These are phyloP conservation scores for Falco columbarius DNA, from an alignment of 2,797 vertebrate species.

Conservation along the genomic window DNA sequence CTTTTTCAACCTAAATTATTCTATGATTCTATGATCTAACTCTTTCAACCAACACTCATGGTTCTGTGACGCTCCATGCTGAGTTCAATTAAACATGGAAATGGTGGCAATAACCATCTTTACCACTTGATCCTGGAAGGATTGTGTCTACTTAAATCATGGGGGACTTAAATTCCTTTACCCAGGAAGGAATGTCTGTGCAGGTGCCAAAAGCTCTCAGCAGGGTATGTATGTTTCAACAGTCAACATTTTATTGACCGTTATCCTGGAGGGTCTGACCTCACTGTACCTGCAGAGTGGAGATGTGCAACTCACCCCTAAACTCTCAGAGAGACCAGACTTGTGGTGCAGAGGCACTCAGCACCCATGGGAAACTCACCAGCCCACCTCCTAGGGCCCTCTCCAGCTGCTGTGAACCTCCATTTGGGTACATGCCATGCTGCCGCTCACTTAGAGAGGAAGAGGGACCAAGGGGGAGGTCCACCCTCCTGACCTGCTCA, in stretches of 20 bases:
- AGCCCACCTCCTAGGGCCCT: neutral
- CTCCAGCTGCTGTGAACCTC: neutral
- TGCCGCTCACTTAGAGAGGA: neutral
- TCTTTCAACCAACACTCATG: neutral
- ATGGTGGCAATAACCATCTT: neutral
- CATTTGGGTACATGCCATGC: neutral
- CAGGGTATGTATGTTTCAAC: neutral
- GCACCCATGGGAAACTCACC: rapidly evolving
- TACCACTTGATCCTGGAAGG: neutral
- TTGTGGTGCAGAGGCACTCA: neutral
- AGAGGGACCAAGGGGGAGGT: neutral
- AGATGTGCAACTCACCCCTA: neutral
- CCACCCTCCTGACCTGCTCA: neutral
- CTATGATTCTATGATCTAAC: neutral
- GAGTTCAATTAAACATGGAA: neutral
- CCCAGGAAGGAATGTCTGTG: neutral
- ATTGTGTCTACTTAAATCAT: rapidly evolving
- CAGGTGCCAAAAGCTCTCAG: neutral
- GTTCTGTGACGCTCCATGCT: neutral
- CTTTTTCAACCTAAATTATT: neutral
- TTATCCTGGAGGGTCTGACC: neutral
- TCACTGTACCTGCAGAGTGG: neutral
- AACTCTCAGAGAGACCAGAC: neutral
- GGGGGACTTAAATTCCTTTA: neutral
- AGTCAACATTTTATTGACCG: neutral